Evolutionary conservation across 2,797 vertebrate species (phyloP).

Genomic region (Ispidina lecontei): DNA sequence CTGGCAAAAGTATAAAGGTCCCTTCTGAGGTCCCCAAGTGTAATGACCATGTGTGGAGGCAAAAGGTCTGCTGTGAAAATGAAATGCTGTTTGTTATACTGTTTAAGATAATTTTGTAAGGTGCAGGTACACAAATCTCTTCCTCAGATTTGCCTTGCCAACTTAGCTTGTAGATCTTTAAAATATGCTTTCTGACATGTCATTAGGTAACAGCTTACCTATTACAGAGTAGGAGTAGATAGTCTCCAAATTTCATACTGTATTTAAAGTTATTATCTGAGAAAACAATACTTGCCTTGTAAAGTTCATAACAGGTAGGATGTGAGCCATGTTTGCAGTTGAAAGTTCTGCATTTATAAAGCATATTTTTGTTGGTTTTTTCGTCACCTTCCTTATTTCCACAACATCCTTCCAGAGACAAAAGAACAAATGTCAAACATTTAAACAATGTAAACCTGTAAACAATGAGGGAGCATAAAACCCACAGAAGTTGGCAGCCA

Average conservation of each 20-base stretch:
- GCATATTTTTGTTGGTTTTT: neutral
- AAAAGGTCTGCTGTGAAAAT: neutral
- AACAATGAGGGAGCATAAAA: neutral
- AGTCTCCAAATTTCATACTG: neutral
- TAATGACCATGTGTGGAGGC: neutral
- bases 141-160: neutral
- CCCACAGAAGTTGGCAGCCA: neutral
- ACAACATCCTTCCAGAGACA: neutral
- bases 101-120: neutral
- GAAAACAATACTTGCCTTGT: neutral
- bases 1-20: neutral
- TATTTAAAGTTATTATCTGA: neutral
- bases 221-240: neutral
- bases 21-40: neutral
- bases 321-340: accelerated
- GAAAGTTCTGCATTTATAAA: neutral
- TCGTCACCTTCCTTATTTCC: neutral
- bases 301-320: neutral
- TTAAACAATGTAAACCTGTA: neutral
- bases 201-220: neutral
- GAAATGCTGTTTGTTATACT: accelerated
- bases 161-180: neutral
- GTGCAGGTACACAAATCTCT: neutral
- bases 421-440: neutral
- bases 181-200: neutral